Conservation (phyloP, 2,797 vertebrate species). For the Triplophysa yarkandensis region DNA sequence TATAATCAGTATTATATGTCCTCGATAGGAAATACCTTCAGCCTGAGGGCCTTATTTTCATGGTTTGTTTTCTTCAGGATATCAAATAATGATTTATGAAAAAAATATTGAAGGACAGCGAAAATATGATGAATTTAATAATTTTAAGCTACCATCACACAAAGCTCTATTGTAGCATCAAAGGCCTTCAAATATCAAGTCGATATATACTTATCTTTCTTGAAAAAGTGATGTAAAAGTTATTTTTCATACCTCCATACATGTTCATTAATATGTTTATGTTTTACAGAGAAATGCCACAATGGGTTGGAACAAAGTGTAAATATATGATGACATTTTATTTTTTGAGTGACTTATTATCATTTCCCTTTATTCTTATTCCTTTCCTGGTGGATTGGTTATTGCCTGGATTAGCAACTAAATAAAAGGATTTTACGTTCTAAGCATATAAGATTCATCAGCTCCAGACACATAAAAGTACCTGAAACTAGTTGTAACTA, state of each 20-base stretch:
- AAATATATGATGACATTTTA: not conserved
- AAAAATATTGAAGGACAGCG: too few species aligned
- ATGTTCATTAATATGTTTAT: not conserved
- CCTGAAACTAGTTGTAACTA: not conserved
- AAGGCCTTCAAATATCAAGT: too few species aligned
- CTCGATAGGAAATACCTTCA: too few species aligned
- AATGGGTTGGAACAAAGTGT: not conserved
- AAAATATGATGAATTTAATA: too few species aligned
- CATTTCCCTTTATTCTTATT: not conserved
- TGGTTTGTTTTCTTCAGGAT: too few species aligned
- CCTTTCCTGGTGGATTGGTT: not conserved
- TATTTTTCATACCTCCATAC: not conserved
- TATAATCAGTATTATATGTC: too few species aligned
- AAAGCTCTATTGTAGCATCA: too few species aligned
- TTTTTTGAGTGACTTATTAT: not conserved
- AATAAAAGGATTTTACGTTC: slow-evolving; percentile 18
- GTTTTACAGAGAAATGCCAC: not conserved
- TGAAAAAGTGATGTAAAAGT: not conserved
- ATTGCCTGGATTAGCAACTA: not conserved
- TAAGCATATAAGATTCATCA: not conserved
- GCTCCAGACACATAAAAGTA: slow-evolving; percentile 18
- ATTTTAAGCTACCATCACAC: too few species aligned
- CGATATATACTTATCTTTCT: not conserved
- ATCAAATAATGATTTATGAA: too few species aligned
- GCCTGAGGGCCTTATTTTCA: too few species aligned